Evolutionary conservation across 2,797 vertebrate species (phyloP).

Genomic region (Sparus aurata): DNA sequence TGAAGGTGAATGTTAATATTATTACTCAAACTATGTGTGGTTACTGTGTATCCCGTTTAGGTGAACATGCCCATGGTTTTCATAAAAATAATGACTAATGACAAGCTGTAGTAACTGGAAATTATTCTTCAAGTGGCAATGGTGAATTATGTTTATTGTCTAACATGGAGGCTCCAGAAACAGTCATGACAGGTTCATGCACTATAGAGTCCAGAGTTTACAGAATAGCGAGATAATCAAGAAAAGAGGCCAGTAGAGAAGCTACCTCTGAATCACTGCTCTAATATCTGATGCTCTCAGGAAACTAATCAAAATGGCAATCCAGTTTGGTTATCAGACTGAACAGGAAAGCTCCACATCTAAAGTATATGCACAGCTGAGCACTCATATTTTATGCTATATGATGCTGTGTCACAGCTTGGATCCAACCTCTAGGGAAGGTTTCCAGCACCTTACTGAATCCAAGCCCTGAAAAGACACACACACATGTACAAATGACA

Average conservation of each 20-base stretch:
- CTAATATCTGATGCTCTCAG: background rate
- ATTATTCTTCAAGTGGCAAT: background rate
- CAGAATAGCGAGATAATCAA: background rate
- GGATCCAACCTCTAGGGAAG: background rate
- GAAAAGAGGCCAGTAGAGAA: background rate
- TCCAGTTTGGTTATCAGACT: background rate
- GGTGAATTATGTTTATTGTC: background rate
- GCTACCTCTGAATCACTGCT: background rate
- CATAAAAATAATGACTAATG: too few relatives aligned
- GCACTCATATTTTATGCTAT: background rate
- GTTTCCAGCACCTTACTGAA: constrained; percentile 35
- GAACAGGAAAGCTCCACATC: background rate
- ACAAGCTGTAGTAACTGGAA: background rate
- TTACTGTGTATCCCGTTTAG: too few relatives aligned
- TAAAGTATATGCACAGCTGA: background rate
- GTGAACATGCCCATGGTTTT: too few relatives aligned
- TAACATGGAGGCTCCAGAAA: background rate
- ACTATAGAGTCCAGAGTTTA: background rate
- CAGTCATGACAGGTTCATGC: background rate
- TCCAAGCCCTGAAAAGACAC: background rate
- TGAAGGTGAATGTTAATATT: too few relatives aligned
- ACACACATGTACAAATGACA: background rate
- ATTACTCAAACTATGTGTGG: too few relatives aligned
- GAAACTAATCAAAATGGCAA: background rate
- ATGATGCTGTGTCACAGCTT: background rate